A percentile compares a stretch with the other conserved stretches of the same genome.
Evolutionary conservation across 2,888 invertebrate genomes (phyloP).

Genomic region (Eupeodes latifasciatus): DNA sequence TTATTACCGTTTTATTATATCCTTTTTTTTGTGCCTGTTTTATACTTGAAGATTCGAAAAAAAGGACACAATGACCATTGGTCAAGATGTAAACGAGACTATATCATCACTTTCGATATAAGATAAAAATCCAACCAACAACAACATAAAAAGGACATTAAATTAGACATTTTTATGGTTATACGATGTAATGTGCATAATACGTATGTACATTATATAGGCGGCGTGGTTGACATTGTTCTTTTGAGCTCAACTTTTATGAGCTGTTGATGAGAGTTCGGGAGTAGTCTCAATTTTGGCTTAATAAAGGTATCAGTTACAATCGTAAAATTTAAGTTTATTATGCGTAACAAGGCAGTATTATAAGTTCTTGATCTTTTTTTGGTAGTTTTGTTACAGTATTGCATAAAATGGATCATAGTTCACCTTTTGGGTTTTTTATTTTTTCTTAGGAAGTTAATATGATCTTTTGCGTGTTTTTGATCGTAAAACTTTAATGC

Average conservation of each 20-base stretch:
- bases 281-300: slow-evolving; percentile 21
- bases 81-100: slow-evolving; percentile 62
- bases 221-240: slow-evolving; percentile 5
- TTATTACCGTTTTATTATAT: slow-evolving; percentile 71
- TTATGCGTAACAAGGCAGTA: slow-evolving; percentile 52
- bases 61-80: slow-evolving; percentile 44
- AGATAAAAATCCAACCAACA: slow-evolving; percentile 47
- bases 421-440: slow-evolving; percentile 30
- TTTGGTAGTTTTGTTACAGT: neutral
- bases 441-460: neutral
- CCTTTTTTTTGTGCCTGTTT: slow-evolving; percentile 48
- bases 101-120: slow-evolving; percentile 22
- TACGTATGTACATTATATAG: neutral
- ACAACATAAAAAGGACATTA: slow-evolving; percentile 61
- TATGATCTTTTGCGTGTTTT: slow-evolving; percentile 7
- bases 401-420: slow-evolving; percentile 29
- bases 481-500: slow-evolving; percentile 54
- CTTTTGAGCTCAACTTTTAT: slow-evolving; percentile 30
- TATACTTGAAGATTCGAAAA: slow-evolving; percentile 45
- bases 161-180: slow-evolving; percentile 65
- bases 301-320: slow-evolving; percentile 65
- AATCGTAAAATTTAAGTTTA: slow-evolving; percentile 71
- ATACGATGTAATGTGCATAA: slow-evolving; percentile 12
- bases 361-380: slow-evolving; percentile 14
- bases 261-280: slow-evolving; percentile 53